These are phyloP conservation scores for Melieria omissa DNA, from an alignment of 2,888 invertebrate species.

Conservation along the genomic window DNA sequence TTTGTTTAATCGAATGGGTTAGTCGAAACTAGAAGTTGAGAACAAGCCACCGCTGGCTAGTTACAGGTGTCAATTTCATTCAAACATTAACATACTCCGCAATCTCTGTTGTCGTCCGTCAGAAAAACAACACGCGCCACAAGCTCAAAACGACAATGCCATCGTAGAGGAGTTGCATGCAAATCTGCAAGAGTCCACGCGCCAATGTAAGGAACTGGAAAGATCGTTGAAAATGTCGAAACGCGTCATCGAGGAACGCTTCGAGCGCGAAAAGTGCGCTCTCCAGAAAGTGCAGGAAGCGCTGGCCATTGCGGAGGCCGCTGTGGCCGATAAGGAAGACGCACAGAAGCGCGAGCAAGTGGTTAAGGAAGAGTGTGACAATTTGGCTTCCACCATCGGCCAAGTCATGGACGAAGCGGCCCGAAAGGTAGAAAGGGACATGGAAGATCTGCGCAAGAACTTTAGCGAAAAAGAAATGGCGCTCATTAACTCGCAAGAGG, in stretches of 20 bases:
- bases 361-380: constrained; percentile 69
- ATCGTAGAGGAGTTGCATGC: constrained; percentile 50
- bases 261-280: constrained; percentile 68
- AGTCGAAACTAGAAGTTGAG: neutral
- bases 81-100: neutral
- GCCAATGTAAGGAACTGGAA: constrained; percentile 63
- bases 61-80: neutral
- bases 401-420: constrained; percentile 71
- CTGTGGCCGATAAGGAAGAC: constrained; percentile 71
- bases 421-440: constrained; percentile 70
- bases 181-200: constrained; percentile 51
- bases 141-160: constrained; percentile 18
- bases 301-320: constrained; percentile 69
- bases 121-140: constrained; percentile 17
- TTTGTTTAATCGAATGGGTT: neutral
- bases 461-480: constrained; percentile 69
- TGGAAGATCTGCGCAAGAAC: constrained; percentile 70
- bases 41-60: neutral
- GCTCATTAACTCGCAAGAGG: constrained; percentile 63
- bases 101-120: too few species aligned
- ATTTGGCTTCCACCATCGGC: constrained; percentile 69
- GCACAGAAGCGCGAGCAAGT: constrained; percentile 68
- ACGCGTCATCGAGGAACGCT: constrained; percentile 62
- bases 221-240: constrained; percentile 65
- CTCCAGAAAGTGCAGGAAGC: constrained; percentile 71